phyloP scores from a whole-genome alignment of 1,140 invertebrate genomes.

The Drosophila suzukii region DNA sequence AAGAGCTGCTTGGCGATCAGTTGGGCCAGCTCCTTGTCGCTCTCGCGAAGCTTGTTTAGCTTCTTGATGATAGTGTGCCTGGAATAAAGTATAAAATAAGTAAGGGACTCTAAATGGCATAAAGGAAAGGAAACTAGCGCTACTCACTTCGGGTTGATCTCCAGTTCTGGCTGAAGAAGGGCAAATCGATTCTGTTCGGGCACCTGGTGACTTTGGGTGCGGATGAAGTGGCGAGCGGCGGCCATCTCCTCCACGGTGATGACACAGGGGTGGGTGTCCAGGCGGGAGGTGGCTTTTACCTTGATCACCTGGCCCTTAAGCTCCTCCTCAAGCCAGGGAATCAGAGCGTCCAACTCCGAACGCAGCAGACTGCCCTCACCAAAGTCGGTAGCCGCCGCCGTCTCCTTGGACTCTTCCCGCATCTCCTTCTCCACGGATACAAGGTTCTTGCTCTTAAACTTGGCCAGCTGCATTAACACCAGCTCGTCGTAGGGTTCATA shows the following conservation, averaged over 20 bases:
- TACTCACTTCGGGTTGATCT: conserved; percentile 95
- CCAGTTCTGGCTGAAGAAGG: conserved; percentile 94
- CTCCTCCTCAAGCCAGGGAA: conserved; percentile 91
- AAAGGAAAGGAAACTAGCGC: neutral
- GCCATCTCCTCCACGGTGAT: conserved; percentile 98
- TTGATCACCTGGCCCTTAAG: conserved; percentile 92
- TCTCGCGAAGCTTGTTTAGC: conserved; percentile 89
- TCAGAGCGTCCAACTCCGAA: conserved; percentile 90
- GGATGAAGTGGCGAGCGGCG: conserved; percentile 96
- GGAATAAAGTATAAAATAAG: conserved; percentile 7
- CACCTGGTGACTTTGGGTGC: conserved; percentile 93
- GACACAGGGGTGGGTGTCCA: conserved; percentile 96
- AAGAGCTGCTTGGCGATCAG: conserved; percentile 96
- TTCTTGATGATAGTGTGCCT: conserved; percentile 97
- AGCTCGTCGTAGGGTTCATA: conserved; percentile 98
- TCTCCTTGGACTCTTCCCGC: conserved; percentile 87
- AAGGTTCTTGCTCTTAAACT: conserved; percentile 92
- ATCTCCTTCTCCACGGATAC: conserved; percentile 98
- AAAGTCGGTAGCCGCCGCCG: conserved; percentile 86
- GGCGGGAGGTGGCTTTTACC: conserved; percentile 92
- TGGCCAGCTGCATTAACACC: conserved; percentile 94
- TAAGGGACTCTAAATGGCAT: neutral
- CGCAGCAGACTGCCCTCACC: conserved; percentile 89
- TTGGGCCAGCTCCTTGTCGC: conserved; percentile 92
- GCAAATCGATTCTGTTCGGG: conserved; percentile 94